phyloP scores from a whole-genome alignment of 2,113 vertebrate species.

The Thomomys bottae region DNA sequence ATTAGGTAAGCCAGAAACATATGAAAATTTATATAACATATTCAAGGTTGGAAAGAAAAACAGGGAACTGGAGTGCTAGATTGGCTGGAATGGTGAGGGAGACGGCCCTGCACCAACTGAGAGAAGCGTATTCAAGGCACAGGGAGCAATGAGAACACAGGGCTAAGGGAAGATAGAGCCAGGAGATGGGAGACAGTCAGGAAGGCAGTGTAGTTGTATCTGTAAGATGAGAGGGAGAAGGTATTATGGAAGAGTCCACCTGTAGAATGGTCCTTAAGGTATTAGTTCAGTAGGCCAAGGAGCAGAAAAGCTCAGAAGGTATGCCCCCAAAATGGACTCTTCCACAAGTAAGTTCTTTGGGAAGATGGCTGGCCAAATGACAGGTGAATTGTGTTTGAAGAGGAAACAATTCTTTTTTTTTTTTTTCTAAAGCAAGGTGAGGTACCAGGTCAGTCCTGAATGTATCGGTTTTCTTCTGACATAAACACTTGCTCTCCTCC shows the following conservation, averaged over 20 bases:
- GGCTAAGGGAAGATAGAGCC: not conserved
- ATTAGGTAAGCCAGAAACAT: not conserved
- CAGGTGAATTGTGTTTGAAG: not conserved
- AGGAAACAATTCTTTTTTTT: not conserved
- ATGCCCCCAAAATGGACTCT: not conserved
- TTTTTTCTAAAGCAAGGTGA: not conserved
- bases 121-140: fast-evolving
- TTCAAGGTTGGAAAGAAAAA: too few species aligned
- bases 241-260: not conserved
- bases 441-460: not conserved
- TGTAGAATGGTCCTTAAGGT: not conserved
- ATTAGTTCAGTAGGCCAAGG: not conserved
- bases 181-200: not conserved
- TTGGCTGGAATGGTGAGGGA: not conserved
- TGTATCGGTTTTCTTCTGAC: not conserved
- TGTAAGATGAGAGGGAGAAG: not conserved
- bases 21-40: not conserved
- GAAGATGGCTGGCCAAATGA: not conserved
- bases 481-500: not conserved
- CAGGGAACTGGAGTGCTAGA: too few species aligned
- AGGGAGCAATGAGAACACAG: not conserved
- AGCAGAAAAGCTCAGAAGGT: not conserved
- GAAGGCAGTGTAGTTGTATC: not conserved
- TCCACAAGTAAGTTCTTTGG: not conserved
- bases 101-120: not conserved